phyloP scores from a whole-genome alignment of 2,797 vertebrate genomes.

The Psittacula echo region DNA sequence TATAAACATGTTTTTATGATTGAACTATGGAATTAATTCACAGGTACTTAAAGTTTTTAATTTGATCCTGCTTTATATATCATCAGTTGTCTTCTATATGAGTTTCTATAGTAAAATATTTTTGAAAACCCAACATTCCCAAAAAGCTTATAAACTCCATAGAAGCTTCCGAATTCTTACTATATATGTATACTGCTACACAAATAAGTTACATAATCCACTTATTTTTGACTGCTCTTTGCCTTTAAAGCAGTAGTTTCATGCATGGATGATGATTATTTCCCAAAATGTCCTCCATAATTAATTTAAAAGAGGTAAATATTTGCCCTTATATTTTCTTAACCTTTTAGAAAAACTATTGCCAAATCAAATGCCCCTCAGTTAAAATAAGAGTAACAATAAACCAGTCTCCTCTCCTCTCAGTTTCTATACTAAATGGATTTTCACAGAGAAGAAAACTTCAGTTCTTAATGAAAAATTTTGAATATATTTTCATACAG shows the following conservation, averaged over 20 bases:
- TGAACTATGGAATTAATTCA: neutral
- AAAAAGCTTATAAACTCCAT: neutral
- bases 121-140: neutral
- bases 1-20: neutral
- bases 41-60: neutral
- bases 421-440: neutral
- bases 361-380: neutral
- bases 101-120: neutral
- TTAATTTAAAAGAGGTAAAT: neutral
- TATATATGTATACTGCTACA: neutral
- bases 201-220: neutral
- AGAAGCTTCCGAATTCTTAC: neutral
- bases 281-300: neutral
- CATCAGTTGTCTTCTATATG: neutral
- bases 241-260: neutral
- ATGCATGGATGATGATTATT: neutral
- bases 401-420: neutral
- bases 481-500: constrained; percentile 19
- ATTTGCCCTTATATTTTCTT: neutral
- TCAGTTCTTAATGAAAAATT: neutral
- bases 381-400: neutral
- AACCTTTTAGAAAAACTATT: neutral
- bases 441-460: neutral
- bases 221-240: neutral
- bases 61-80: neutral